Percentiles rank a stretch among this genome's conserved stretches.
Evolutionary conservation across 2,113 vertebrate species (phyloP).

Genomic region (Ardeotis arabs): DNA sequence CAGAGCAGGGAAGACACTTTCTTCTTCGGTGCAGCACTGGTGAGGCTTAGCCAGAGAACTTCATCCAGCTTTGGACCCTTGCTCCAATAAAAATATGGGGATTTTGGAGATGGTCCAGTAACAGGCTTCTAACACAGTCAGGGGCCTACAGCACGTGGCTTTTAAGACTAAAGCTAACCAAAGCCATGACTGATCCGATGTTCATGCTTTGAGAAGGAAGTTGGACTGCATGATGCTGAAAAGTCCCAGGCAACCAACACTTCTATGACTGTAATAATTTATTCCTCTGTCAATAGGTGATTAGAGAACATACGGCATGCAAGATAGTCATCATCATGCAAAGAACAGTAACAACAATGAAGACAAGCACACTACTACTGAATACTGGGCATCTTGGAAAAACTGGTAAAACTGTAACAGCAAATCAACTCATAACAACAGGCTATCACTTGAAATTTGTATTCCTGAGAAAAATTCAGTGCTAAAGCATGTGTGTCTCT

Average conservation of each 20-base stretch:
- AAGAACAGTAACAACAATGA: neutral
- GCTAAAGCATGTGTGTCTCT: accelerated
- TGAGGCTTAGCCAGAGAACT: neutral
- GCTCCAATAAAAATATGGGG: neutral
- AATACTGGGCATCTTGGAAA: neutral
- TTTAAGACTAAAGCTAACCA: neutral
- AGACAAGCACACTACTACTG: neutral
- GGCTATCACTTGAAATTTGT: neutral
- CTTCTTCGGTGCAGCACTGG: neutral
- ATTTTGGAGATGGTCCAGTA: neutral
- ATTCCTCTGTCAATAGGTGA: neutral
- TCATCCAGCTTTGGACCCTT: neutral
- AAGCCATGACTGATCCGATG: neutral
- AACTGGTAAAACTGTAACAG: neutral
- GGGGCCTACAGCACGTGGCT: neutral
- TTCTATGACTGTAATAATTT: neutral
- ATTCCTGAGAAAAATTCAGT: neutral
- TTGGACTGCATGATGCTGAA: neutral
- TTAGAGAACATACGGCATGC: neutral
- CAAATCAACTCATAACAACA: neutral
- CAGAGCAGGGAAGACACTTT: neutral
- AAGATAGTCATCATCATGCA: neutral
- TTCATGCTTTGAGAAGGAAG: neutral
- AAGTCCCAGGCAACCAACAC: neutral
- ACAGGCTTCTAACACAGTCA: neutral